phyloP scores from a whole-genome alignment of 2,888 invertebrate genomes.

The Ochropacha duplaris region DNA sequence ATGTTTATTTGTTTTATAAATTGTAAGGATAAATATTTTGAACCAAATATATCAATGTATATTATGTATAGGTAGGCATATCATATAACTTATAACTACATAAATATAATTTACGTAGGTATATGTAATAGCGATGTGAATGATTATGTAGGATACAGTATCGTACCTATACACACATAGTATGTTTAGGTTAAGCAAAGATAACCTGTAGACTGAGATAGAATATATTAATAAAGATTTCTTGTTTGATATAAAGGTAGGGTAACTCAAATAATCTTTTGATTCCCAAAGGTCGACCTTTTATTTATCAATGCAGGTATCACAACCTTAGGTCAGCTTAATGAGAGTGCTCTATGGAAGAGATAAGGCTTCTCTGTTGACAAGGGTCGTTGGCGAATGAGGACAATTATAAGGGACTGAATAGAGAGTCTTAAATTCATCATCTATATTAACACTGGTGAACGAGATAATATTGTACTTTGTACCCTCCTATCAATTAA shows the following conservation, averaged over 20 bases:
- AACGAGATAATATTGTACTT: slow-evolving; percentile 28
- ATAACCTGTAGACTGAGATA: not conserved
- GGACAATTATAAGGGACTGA: slow-evolving; percentile 68
- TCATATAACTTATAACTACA: no score
- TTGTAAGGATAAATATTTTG: not conserved
- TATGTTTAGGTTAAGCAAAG: not conserved
- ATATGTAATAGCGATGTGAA: not conserved
- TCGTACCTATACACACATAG: not conserved
- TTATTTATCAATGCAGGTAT: slow-evolving; percentile 45
- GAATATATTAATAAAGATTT: slow-evolving; percentile 1
- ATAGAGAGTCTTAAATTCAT: slow-evolving; percentile 61
- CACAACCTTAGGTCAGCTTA: slow-evolving; percentile 54
- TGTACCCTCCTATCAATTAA: slow-evolving; percentile 12
- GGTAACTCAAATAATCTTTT: slow-evolving; percentile 17
- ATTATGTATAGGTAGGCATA: no score
- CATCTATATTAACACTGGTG: slow-evolving; percentile 52
- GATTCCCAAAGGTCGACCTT: slow-evolving; percentile 17
- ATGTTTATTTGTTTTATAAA: no score
- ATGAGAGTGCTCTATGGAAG: slow-evolving; percentile 58
- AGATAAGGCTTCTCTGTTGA: slow-evolving; percentile 62
- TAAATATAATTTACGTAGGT: no score
- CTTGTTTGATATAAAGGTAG: slow-evolving; percentile 10
- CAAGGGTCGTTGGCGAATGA: slow-evolving; percentile 63
- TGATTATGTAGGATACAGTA: not conserved
- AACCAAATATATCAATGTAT: not conserved